These are phyloP conservation scores for Betta splendens DNA, from an alignment of 2,797 vertebrate genomes.

Conservation along the genomic window DNA sequence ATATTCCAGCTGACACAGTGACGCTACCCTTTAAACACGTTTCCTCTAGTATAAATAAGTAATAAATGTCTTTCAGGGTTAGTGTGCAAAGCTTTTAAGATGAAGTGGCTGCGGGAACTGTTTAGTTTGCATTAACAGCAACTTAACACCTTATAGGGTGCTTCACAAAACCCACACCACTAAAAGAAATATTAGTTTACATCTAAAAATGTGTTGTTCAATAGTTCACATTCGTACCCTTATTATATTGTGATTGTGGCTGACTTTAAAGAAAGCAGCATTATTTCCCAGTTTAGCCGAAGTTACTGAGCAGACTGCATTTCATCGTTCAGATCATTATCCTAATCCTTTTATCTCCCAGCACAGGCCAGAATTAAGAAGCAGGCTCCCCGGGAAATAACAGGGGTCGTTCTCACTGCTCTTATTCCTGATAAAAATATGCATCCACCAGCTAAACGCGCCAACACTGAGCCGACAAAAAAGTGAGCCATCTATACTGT, in stretches of 20 bases:
- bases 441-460: constrained; percentile 8
- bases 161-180: not conserved
- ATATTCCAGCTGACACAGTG: constrained; percentile 5
- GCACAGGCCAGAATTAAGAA: constrained; percentile 8
- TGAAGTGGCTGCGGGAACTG: constrained; percentile 10
- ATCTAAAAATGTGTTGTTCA: not conserved
- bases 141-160: constrained; percentile 9
- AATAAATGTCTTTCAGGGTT: constrained; percentile 11
- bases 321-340: constrained; percentile 19
- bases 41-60: not conserved
- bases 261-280: not conserved
- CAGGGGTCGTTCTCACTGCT: constrained; percentile 4
- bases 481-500: constrained; percentile 38
- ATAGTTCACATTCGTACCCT: not conserved
- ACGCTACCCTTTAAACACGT: not conserved
- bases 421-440: constrained; percentile 18
- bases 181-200: not conserved
- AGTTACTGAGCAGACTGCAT: constrained; percentile 4
- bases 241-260: not conserved
- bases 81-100: constrained; percentile 5
- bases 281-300: constrained; percentile 4
- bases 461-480: constrained; percentile 30
- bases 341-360: constrained; percentile 14
- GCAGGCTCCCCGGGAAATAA: constrained; percentile 18
- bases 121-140: constrained; percentile 13